Evolutionary conservation across 2,888 invertebrate species (phyloP).

Genomic region (Leucophenga montana): DNA sequence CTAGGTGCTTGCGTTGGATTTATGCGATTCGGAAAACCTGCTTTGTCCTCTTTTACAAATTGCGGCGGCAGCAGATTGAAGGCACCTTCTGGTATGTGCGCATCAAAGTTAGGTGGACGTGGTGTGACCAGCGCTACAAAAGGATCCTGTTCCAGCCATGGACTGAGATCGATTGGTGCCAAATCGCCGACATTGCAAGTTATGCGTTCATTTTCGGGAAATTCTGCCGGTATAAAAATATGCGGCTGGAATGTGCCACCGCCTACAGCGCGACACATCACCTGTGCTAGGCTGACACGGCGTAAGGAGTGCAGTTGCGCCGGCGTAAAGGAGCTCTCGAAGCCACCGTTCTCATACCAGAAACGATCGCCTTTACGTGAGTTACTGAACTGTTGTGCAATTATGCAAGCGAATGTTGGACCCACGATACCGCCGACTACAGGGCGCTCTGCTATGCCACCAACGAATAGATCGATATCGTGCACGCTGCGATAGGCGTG

Average conservation of each 20-base stretch:
- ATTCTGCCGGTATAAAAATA: slow-evolving; percentile 69
- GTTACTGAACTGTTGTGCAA: slow-evolving; percentile 88
- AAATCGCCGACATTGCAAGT: slow-evolving; percentile 66
- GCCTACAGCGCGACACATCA: slow-evolving; percentile 74
- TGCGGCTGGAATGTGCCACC: slow-evolving; percentile 73
- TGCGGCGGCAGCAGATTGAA: slow-evolving; percentile 49
- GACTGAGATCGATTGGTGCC: slow-evolving; percentile 67
- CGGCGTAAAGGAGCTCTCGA: slow-evolving; percentile 83
- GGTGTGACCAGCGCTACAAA: slow-evolving; percentile 53
- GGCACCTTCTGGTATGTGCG: slow-evolving; percentile 48
- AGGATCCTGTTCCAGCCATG: slow-evolving; percentile 72
- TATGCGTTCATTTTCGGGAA: slow-evolving; percentile 67
- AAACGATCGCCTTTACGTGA: slow-evolving; percentile 85
- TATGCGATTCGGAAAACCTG: slow-evolving; percentile 59
- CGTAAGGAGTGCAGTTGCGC: slow-evolving; percentile 84
- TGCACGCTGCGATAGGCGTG: slow-evolving; percentile 80
- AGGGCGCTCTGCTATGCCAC: slow-evolving; percentile 85
- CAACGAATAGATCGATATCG: slow-evolving; percentile 89
- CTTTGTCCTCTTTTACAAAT: slow-evolving; percentile 58
- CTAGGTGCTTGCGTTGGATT: slow-evolving; percentile 41
- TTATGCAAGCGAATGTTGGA: slow-evolving; percentile 90
- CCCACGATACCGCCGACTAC: slow-evolving; percentile 85
- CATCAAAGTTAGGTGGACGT: slow-evolving; percentile 30
- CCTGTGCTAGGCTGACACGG: slow-evolving; percentile 81
- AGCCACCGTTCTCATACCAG: slow-evolving; percentile 87